Evolutionary conservation across 2,113 vertebrate species (phyloP).

Genomic region (Cinclus cinclus): DNA sequence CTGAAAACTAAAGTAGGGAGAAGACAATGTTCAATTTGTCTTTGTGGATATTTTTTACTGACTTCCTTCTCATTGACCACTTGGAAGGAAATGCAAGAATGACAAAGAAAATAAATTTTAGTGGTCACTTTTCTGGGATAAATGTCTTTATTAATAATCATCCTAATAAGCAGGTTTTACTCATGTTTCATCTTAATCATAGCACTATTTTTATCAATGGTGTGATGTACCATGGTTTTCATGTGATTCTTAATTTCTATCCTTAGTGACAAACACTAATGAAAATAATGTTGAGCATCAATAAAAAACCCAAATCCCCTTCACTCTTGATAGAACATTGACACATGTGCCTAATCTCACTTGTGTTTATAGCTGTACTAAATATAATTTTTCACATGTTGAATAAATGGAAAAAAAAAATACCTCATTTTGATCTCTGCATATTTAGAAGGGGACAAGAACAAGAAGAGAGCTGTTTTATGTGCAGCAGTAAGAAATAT

Average conservation of each 20-base stretch:
- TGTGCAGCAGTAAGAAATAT: neutral
- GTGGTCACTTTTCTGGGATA: neutral
- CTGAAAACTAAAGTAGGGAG: neutral
- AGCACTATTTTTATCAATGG: neutral
- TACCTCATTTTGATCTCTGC: neutral
- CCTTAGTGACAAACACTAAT: accelerated
- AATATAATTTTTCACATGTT: neutral
- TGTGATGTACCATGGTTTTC: neutral
- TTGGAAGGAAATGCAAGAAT: neutral
- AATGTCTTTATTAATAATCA: neutral
- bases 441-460: neutral
- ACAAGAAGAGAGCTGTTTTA: accelerated
- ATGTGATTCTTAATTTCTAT: neutral
- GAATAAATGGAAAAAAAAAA: neutral
- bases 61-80: neutral
- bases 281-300: neutral
- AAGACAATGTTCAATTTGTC: neutral
- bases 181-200: neutral
- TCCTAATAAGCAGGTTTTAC: neutral
- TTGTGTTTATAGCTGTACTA: neutral
- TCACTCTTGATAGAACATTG: neutral
- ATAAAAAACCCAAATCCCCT: neutral
- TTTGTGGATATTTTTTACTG: neutral
- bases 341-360: neutral
- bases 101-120: neutral